phyloP scores from a whole-genome alignment of 2,888 invertebrate genomes.

The Gymnoscelis rufifasciata region DNA sequence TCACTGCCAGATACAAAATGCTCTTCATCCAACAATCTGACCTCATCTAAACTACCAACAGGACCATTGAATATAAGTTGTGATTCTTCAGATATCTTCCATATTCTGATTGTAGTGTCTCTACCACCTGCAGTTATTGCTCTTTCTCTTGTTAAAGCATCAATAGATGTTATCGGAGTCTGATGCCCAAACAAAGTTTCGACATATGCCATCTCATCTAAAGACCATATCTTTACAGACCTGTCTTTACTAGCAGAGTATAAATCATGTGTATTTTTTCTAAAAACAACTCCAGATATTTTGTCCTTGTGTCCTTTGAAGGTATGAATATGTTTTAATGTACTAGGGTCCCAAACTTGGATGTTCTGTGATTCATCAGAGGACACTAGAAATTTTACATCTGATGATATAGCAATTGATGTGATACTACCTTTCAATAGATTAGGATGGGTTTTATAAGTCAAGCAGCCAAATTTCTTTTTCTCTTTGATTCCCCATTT shows the following conservation, averaged over 20 bases:
- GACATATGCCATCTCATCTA: conserved; percentile 97
- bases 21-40: conserved; percentile 94
- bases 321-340: conserved; percentile 86
- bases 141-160: conserved; percentile 90
- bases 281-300: conserved; percentile 89
- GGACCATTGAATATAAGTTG: conserved; percentile 96
- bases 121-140: conserved; percentile 93
- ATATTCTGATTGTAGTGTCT: conserved; percentile 92
- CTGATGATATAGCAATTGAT: conserved; percentile 85
- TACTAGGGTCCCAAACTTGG: conserved; percentile 90
- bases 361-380: conserved; percentile 80
- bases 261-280: conserved; percentile 90
- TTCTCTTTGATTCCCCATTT: conserved; percentile 88
- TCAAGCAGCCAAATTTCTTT: conserved; percentile 79
- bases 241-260: conserved; percentile 89
- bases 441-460: conserved; percentile 65
- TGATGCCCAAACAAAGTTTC: conserved; percentile 98
- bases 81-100: conserved; percentile 98
- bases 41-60: conserved; percentile 88
- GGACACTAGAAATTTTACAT: conserved; percentile 88
- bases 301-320: conserved; percentile 88
- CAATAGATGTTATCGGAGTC: conserved; percentile 90
- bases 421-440: conserved; percentile 75
- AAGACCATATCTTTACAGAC: conserved; percentile 95
- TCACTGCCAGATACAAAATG: conserved; percentile 95